Evolutionary conservation across 2,888 invertebrate species (phyloP).

Genomic region (Pecten maximus): DNA sequence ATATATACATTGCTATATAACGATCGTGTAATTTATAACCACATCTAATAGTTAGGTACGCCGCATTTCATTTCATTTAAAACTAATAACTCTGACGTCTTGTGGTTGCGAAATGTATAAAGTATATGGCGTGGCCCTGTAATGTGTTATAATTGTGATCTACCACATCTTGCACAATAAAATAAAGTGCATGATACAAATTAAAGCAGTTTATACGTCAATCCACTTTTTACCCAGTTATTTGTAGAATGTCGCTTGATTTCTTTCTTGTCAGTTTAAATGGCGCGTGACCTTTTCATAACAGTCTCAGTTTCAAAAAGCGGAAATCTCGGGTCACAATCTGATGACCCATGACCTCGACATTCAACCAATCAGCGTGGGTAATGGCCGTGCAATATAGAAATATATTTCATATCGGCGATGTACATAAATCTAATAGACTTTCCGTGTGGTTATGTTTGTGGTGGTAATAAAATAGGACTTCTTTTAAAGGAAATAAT

Average conservation of each 20-base stretch:
- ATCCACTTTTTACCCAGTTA: neutral
- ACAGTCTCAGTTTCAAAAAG: neutral
- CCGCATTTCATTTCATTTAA: slow-evolving; percentile 7
- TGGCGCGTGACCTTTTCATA: neutral
- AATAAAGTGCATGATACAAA: slow-evolving; percentile 35
- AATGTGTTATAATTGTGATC: neutral
- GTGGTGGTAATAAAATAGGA: neutral
- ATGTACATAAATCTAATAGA: neutral
- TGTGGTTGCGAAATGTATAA: neutral
- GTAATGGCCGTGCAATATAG: slow-evolving; percentile 20
- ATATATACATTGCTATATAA: neutral
- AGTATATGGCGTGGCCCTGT: neutral
- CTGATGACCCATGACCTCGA: neutral
- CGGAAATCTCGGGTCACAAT: neutral
- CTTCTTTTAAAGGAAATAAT: neutral
- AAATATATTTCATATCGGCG: slow-evolving; percentile 20
- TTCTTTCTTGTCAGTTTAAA: slow-evolving; percentile 25
- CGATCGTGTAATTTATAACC: neutral
- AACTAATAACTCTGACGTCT: neutral
- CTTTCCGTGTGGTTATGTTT: neutral
- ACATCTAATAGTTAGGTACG: neutral
- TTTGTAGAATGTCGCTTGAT: neutral
- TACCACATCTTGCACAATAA: neutral
- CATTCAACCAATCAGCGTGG: slow-evolving; percentile 29
- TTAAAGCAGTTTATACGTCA: neutral